Conservation (phyloP, 2,888 invertebrate genomes). For the Lucinisca nassula region DNA sequence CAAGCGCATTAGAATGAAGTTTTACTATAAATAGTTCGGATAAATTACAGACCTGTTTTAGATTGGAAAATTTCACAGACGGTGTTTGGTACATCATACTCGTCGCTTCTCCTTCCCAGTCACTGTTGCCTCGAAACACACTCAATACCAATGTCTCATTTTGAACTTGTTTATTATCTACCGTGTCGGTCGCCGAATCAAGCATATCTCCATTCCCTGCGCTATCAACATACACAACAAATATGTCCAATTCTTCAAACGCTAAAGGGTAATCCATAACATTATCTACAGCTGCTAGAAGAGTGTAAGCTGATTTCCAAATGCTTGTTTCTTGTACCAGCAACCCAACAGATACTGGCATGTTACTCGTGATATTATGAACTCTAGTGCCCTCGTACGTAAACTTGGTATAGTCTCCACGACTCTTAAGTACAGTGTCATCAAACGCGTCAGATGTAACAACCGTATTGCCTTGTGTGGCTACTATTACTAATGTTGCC, state of each 20-base stretch:
- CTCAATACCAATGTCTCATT: not conserved
- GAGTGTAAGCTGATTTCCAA: not conserved
- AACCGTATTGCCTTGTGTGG: constrained; percentile 42
- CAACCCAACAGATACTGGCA: not conserved
- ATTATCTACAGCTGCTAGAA: not conserved
- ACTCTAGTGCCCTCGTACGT: not conserved
- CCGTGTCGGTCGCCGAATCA: not conserved
- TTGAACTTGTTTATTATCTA: not conserved
- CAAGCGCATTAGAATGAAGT: too few species aligned
- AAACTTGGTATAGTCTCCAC: constrained; percentile 35
- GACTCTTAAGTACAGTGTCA: not conserved
- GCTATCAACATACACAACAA: not conserved
- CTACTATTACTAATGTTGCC: constrained; percentile 19
- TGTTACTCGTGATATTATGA: not conserved
- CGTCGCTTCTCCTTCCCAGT: not conserved
- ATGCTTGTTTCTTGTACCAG: not conserved
- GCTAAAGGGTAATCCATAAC: not conserved
- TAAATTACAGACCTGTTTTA: not conserved
- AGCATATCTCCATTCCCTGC: not conserved
- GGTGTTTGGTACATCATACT: not conserved
- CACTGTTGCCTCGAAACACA: not conserved
- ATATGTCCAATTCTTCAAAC: not conserved
- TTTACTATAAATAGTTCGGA: too few species aligned
- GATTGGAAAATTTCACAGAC: not conserved
- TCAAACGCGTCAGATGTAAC: constrained; percentile 4